Evolutionary conservation across 1,140 invertebrate species (phyloP), one percentile per base, ranked within the genome.

Genomic region (Apis laboriosa): DNA sequence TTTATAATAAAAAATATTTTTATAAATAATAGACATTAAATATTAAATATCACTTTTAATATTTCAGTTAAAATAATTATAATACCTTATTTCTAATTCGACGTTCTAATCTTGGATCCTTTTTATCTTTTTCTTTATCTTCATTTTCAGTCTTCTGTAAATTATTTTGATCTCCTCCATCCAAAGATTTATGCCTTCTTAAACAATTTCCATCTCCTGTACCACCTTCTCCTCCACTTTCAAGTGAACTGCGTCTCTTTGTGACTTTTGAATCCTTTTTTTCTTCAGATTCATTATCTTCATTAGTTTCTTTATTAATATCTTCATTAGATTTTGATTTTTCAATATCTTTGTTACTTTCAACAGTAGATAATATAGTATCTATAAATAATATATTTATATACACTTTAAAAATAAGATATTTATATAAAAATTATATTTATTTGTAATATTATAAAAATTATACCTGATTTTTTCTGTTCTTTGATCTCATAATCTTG

Each of bases 1-100:
- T 24, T 43, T 19, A 64, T 64, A 63, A 53, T 24, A 58, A 34
- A 34, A 56, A 5, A 66, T 51, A 9, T 71, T 73, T 76, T 70
- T 70, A 75, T 21, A 43, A 43, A 15, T 66, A 19, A 66, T 9
- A 19, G 63, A 78, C 43, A 19, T 49, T 49, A 56, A 49, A 28
- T 21, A n/a, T 53, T 60, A 34, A 13, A 55, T 12, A 72, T 49
- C 24, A 75, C 21, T 70, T 60, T 13, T 53, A 64, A 43, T 71
- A 63, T 72, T 76, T 34, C 53, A 68, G 34, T 34, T 12, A 55
- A 55, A 55, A 55, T 55, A 75, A 79, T 80, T 81, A 85, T 24
- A 24, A 84, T 92, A 96, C 96, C 94, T 96, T 96, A 90, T 96
- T 96, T 89, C 96, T 94, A 90, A 96, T 96, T 86, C 96, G 94